Evolutionary conservation across 35 echinoderm and acorn worm genomes (phyloP).

Genomic region (Stichopus chloronotus): DNA sequence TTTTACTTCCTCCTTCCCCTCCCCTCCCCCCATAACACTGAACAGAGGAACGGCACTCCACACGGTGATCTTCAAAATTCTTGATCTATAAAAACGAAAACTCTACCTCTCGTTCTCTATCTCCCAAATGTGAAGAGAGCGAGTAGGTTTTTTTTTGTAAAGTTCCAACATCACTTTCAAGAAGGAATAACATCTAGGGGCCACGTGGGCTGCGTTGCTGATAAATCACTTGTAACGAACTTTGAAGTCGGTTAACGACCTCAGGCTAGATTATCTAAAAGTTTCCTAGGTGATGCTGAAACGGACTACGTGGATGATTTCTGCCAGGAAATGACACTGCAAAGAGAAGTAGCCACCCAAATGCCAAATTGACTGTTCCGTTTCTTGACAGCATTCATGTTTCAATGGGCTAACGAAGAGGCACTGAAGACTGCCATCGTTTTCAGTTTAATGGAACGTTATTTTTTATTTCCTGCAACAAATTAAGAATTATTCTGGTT

Average conservation of each 20-base stretch:
- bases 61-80: slow-evolving; percentile 9
- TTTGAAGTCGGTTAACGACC: slow-evolving; percentile 35
- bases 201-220: not conserved
- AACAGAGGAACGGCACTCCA: not conserved
- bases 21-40: not conserved
- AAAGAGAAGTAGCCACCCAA: not conserved
- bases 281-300: not conserved
- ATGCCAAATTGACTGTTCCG: not conserved
- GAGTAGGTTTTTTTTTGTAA: not conserved
- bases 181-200: slow-evolving; percentile 24
- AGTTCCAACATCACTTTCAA: not conserved
- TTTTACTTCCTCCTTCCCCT: not conserved
- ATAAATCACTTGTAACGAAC: slow-evolving; percentile 37
- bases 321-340: not conserved
- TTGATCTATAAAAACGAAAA: not conserved
- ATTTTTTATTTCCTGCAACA: no score
- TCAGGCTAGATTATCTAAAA: not conserved
- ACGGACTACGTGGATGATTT: not conserved
- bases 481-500: no score
- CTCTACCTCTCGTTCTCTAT: not conserved
- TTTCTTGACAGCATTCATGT: no score
- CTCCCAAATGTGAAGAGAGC: not conserved
- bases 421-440: no score
- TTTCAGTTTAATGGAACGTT: no score
- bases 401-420: no score